A percentile compares a stretch with the other conserved stretches of the same genome.
phyloP scores from a whole-genome alignment of 2,888 invertebrate genomes.

The Mesopsocus fuscifrons region DNA sequence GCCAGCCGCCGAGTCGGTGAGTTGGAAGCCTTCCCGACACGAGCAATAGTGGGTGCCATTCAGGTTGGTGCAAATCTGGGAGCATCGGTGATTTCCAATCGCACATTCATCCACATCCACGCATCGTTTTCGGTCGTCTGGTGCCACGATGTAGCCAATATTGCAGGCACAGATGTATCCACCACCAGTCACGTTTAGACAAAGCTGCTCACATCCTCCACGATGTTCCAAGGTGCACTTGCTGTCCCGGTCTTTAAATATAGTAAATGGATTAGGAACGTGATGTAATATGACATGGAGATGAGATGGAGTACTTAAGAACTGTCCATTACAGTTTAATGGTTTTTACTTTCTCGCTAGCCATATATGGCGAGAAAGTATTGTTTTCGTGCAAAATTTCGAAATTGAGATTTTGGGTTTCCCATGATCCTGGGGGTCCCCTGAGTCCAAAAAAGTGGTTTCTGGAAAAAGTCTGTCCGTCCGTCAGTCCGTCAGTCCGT shows the following conservation, averaged over 20 bases:
- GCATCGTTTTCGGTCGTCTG: constrained; percentile 64
- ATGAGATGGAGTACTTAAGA: not conserved
- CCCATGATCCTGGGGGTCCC: too few species aligned
- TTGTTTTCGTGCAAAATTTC: too few species aligned
- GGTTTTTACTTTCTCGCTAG: too few species aligned
- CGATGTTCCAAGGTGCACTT: constrained; percentile 26
- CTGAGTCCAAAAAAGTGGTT: too few species aligned
- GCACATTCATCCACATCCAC: constrained; percentile 81
- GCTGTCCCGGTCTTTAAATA: constrained; percentile 24
- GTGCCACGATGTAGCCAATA: constrained; percentile 64
- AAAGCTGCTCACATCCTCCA: constrained; percentile 86
- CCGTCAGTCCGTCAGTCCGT: too few species aligned
- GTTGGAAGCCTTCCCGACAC: constrained; percentile 63
- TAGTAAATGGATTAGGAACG: constrained; percentile 2
- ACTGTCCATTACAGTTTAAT: too few species aligned
- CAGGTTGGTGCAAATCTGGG: constrained; percentile 79
- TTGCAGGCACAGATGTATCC: constrained; percentile 86
- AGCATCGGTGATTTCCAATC: constrained; percentile 68
- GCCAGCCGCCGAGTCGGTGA: constrained; percentile 58
- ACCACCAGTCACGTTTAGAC: constrained; percentile 60
- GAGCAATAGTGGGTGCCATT: constrained; percentile 80
- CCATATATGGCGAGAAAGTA: too few species aligned
- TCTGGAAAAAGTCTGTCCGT: too few species aligned
- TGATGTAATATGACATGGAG: constrained; percentile 1
- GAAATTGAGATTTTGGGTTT: too few species aligned